A percentile compares a stretch with the other conserved stretches of the same genome.
These are phyloP conservation scores for Tichodroma muraria DNA, from an alignment of 2,113 vertebrate genomes.

Conservation along the genomic window DNA sequence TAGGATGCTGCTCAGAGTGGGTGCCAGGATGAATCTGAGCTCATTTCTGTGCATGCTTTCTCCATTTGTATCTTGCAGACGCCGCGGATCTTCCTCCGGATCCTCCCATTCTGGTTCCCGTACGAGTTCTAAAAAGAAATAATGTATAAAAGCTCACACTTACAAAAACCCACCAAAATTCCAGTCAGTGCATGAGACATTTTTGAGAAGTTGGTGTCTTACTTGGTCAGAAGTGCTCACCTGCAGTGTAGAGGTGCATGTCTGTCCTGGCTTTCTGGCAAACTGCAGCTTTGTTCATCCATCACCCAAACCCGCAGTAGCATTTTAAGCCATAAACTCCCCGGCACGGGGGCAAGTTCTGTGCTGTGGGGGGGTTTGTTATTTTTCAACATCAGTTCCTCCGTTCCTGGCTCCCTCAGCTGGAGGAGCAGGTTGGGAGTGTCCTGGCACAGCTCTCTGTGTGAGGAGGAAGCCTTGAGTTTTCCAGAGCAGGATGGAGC, in stretches of 20 bases:
- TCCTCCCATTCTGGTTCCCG: slow-evolving; percentile 94
- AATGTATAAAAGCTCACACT: slow-evolving; percentile 71
- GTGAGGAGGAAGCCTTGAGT: background rate
- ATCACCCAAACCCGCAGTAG: slow-evolving; percentile 58
- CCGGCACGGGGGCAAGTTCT: background rate
- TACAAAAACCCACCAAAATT: slow-evolving; percentile 3
- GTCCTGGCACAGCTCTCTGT: background rate
- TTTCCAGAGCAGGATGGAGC: background rate
- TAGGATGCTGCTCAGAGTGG: background rate
- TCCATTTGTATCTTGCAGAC: slow-evolving; percentile 83
- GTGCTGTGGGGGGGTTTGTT: background rate
- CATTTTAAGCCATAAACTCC: slow-evolving; percentile 82
- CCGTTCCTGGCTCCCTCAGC: background rate
- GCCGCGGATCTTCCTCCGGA: slow-evolving; percentile 87
- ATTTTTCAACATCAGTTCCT: background rate
- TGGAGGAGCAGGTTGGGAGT: background rate
- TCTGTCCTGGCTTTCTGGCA: slow-evolving; percentile 74
- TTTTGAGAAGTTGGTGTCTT: slow-evolving; percentile 76
- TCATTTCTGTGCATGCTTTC: slow-evolving; percentile 68
- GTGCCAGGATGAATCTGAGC: background rate
- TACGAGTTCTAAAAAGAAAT: slow-evolving; percentile 98
- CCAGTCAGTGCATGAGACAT: slow-evolving; percentile 77
- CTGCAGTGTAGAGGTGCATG: slow-evolving; percentile 78
- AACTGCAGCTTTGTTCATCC: slow-evolving; percentile 71
- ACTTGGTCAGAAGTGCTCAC: slow-evolving; percentile 75